Base-by-base conservation (phyloP, 1,140 invertebrate genomes). In the Pectinophora gossypiella region DNA sequence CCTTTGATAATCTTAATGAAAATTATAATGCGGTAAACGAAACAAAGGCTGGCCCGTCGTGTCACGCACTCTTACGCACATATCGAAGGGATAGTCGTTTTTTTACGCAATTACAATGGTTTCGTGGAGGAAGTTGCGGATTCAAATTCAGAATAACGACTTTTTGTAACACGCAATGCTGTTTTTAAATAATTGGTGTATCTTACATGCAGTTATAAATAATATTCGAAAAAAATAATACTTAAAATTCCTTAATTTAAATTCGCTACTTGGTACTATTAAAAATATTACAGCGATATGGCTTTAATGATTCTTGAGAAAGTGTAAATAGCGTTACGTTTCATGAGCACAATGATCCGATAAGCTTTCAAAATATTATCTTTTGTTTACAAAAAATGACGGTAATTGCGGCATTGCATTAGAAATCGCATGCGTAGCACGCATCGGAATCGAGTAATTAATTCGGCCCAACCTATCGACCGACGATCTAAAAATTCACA, bases 361-460 rank as follows among this genome's bases (percentile, higher is more conserved):
- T 80, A 81, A 84, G 71, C 67, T 79, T 67, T 65, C 68, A 64
- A 72, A 80, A 76, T 75, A 70, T 68, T 73, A 80, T 76, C 66
- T 74, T 68, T 50, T 13, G 58, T 73, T 61, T 52, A 61, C 68
- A 76, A 83, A 81, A 83, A 84, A 76, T 61, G 66, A n/a, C n/a
- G 56, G 43, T 78, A 83, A 83, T 83, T 80, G 64, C 61, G 40
- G 56, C 58, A 65, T 73, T 80, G 68, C 78, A 72, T 80, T 83
- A 80, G 76, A 83, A 85, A 83, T 77, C 73, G 70, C 65, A 66
- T 68, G 61, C 66, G 63, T 65, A 68, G 61, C 75, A 82, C 80
- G 79, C 80, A 83, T 84, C 70, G 68, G 75, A 73, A 84, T 84
- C 84, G 77, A 84, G 73, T 78, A 84, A 84, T 83, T 79, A 83